Percentiles rank a stretch among this genome's conserved stretches.
phyloP scores from a whole-genome alignment of 2,797 vertebrate species.

The Ceyx erithaca region DNA sequence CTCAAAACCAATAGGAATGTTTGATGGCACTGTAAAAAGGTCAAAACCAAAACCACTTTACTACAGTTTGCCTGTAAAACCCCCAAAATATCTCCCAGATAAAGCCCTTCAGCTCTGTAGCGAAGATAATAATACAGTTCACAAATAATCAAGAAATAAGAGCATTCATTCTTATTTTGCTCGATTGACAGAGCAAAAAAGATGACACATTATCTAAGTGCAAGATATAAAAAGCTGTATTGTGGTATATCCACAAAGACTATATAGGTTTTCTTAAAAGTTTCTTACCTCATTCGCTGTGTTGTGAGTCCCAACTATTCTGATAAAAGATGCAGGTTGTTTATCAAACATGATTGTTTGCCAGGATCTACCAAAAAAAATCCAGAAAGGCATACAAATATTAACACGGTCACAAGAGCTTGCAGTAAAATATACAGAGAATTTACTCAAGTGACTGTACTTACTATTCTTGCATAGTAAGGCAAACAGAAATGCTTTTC shows the following conservation, averaged over 20 bases:
- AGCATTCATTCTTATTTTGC: neutral
- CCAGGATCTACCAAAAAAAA: conserved; percentile 87
- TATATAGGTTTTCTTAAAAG: neutral
- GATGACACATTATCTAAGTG: neutral
- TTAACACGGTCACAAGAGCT: neutral
- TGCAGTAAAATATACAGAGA: neutral
- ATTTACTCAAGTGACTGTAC: neutral
- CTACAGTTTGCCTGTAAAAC: neutral
- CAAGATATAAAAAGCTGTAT: neutral
- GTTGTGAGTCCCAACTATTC: conserved; percentile 97
- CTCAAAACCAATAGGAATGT: neutral
- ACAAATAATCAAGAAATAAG: neutral
- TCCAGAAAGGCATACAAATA: conserved; percentile 11
- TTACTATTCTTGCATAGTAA: neutral
- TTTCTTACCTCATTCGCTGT: conserved; percentile 93
- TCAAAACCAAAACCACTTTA: neutral
- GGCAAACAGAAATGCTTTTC: neutral
- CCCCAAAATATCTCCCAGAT: neutral
- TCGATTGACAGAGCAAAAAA: neutral
- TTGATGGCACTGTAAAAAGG: neutral
- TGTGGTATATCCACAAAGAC: neutral
- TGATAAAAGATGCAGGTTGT: conserved; percentile 93
- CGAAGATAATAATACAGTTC: neutral
- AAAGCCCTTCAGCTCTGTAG: neutral
- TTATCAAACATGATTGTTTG: conserved; percentile 92